phyloP scores from a whole-genome alignment of 2,113 vertebrate genomes.

The Sitta europaea region DNA sequence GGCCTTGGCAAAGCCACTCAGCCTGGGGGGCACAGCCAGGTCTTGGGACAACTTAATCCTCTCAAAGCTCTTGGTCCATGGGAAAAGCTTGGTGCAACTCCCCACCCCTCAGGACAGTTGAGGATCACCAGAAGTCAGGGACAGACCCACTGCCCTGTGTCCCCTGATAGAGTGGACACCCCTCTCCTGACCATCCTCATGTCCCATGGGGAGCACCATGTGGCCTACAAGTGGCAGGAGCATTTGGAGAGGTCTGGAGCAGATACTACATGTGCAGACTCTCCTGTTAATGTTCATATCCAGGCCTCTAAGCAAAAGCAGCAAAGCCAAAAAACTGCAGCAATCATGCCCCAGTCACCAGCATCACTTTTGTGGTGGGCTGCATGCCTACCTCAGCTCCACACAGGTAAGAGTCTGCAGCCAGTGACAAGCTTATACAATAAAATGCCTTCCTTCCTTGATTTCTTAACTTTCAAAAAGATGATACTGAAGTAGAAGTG shows the following conservation, averaged over 20 bases:
- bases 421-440: neutral
- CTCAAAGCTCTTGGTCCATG: neutral
- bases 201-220: neutral
- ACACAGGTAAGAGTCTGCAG: neutral
- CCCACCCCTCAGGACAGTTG: neutral
- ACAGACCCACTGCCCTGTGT: neutral
- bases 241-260: neutral
- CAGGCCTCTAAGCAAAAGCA: neutral
- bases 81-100: neutral
- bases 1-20: neutral
- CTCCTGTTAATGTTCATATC: neutral
- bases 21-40: neutral
- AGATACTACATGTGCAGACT: neutral
- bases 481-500: neutral
- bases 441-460: neutral
- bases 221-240: neutral
- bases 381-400: neutral
- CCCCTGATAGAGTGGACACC: neutral
- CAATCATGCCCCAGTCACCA: neutral
- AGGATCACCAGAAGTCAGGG: neutral
- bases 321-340: neutral
- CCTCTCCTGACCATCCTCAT: fast-evolving
- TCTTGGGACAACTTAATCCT: neutral
- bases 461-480: neutral
- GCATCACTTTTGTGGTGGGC: neutral